Conservation (phyloP, 2,888 invertebrate species). For the Sesia bembeciformis region DNA sequence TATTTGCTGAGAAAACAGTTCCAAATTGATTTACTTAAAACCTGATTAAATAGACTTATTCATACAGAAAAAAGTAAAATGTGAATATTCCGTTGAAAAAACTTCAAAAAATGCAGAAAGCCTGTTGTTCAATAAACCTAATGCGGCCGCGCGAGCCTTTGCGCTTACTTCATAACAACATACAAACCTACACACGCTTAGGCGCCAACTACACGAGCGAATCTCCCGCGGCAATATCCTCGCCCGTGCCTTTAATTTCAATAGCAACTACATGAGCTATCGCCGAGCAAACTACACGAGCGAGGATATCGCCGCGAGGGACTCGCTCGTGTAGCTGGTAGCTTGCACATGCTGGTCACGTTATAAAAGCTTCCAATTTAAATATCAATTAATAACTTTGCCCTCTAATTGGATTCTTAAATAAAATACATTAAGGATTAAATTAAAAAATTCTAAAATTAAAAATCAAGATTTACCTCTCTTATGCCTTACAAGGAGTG, state of each 20-base stretch:
- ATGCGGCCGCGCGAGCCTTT: constrained; percentile 23
- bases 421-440: not conserved
- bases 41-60: constrained; percentile 68
- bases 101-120: constrained; percentile 65
- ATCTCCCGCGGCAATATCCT: no score
- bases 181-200: not conserved
- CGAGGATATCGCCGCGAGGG: no score
- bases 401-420: no score
- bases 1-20: constrained; percentile 62
- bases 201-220: not conserved
- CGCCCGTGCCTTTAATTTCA: no score
- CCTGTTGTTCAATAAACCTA: constrained; percentile 46
- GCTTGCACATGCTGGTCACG: no score
- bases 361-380: no score
- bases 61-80: constrained; percentile 59
- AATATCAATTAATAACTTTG: no score
- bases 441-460: constrained; percentile 20
- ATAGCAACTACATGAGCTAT: no score
- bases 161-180: constrained; percentile 52
- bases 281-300: no score
- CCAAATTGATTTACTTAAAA: constrained; percentile 69
- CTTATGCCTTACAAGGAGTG: not conserved
- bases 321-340: no score
- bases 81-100: constrained; percentile 59
- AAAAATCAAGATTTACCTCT: constrained; percentile 29